These are phyloP conservation scores for Orientallactaga sibirica DNA, from an alignment of 2,797 vertebrate species.

Conservation along the genomic window DNA sequence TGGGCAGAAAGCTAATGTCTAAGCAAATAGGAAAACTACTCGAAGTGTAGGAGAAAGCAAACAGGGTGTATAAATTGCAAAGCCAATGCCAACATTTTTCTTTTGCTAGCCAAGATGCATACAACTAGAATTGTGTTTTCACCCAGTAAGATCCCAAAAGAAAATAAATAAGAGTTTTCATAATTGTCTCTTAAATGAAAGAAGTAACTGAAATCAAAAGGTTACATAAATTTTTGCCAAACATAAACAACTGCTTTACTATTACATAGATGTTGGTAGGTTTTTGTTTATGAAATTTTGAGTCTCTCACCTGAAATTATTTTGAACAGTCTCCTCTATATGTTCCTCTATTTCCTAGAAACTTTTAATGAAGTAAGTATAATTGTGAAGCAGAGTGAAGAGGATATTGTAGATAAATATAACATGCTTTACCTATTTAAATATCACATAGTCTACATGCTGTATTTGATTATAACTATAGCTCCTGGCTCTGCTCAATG, in stretches of 20 bases:
- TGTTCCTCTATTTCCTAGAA: slow-evolving; percentile 13
- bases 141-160: slow-evolving; percentile 70
- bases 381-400: slow-evolving; percentile 17
- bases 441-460: not conserved
- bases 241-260: slow-evolving; percentile 65
- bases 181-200: slow-evolving; percentile 78
- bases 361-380: slow-evolving; percentile 37
- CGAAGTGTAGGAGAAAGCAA: slow-evolving; percentile 68
- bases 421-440: slow-evolving; percentile 40
- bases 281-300: slow-evolving; percentile 48
- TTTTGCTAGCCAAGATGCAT: slow-evolving; percentile 67
- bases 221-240: slow-evolving; percentile 67
- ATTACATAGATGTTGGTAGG: slow-evolving; percentile 7
- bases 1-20: slow-evolving; percentile 15
- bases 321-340: not conserved
- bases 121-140: slow-evolving; percentile 75
- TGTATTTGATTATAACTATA: not conserved
- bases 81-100: slow-evolving; percentile 61
- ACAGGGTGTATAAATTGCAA: slow-evolving; percentile 75
- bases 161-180: slow-evolving; percentile 74
- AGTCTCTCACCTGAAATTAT: slow-evolving; percentile 37
- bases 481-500: slow-evolving; percentile 22
- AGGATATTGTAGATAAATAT: not conserved
- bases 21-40: slow-evolving; percentile 72
- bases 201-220: slow-evolving; percentile 75